Evolutionary conservation across 2,113 vertebrate species (phyloP).

Genomic region (Benitochromis conjunctus): DNA sequence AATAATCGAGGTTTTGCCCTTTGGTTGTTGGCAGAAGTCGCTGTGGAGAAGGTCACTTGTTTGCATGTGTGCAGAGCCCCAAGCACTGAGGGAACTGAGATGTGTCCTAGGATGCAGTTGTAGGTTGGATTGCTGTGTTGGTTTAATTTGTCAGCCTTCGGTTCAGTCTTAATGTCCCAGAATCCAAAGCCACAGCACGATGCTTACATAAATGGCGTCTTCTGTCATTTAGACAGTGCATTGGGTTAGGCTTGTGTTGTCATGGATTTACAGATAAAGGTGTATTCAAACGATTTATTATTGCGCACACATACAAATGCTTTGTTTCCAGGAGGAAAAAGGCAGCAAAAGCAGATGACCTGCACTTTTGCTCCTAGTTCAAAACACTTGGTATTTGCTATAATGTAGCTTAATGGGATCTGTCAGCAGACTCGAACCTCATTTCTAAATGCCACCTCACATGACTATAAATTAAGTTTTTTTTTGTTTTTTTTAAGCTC

Average conservation of each 20-base stretch:
- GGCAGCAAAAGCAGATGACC: not conserved
- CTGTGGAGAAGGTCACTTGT: conserved; percentile 15
- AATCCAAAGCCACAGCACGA: not conserved
- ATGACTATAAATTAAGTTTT: not conserved
- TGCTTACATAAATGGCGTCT: not conserved
- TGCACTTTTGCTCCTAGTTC: not conserved
- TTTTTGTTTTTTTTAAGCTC: not conserved
- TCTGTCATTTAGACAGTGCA: not conserved
- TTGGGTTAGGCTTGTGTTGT: not conserved
- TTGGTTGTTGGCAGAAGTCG: conserved; percentile 12
- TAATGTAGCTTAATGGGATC: not conserved
- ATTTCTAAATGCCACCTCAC: not conserved
- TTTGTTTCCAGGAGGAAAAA: not conserved
- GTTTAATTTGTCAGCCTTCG: not conserved
- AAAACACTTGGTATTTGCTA: not conserved
- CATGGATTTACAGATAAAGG: not conserved
- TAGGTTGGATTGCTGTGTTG: not conserved
- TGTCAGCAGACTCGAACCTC: not conserved
- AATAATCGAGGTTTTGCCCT: conserved; percentile 5
- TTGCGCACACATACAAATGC: not conserved
- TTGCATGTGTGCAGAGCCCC: not conserved
- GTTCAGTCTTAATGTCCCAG: not conserved
- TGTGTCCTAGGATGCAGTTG: not conserved
- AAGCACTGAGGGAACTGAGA: not conserved
- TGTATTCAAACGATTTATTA: not conserved